Evolutionary conservation across 2,797 vertebrate genomes (phyloP).

Genomic region (Rhyacichthys aspro): DNA sequence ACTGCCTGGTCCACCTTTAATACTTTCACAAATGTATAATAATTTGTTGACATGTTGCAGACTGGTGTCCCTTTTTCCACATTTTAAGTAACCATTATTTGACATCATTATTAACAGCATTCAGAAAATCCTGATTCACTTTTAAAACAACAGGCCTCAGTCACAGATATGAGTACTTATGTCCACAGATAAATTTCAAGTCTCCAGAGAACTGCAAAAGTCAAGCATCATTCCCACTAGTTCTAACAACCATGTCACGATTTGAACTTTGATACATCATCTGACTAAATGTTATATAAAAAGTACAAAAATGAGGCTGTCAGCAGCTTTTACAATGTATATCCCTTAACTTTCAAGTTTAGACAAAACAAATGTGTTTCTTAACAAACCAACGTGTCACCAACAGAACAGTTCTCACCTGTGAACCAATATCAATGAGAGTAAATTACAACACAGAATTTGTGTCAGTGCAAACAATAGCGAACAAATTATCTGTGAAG

Average conservation of each 20-base stretch:
- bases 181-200: slow-evolving; percentile 10
- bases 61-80: too few species aligned
- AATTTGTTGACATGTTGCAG: too few species aligned
- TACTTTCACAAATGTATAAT: too few species aligned
- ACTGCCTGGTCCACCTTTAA: too few species aligned
- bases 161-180: not conserved
- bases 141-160: too few species aligned
- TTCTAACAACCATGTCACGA: not conserved
- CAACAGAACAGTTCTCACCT: not conserved
- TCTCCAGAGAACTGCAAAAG: not conserved
- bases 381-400: not conserved
- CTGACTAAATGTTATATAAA: not conserved
- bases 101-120: too few species aligned
- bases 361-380: not conserved
- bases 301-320: not conserved
- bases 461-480: not conserved
- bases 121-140: too few species aligned
- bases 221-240: not conserved
- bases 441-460: not conserved
- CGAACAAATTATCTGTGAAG: not conserved
- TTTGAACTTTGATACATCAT: not conserved
- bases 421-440: not conserved
- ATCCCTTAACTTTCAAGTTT: not conserved
- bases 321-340: not conserved
- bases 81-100: too few species aligned